phyloP scores from a whole-genome alignment of 2,888 invertebrate species.

The Leptopilina drosophilae region DNA sequence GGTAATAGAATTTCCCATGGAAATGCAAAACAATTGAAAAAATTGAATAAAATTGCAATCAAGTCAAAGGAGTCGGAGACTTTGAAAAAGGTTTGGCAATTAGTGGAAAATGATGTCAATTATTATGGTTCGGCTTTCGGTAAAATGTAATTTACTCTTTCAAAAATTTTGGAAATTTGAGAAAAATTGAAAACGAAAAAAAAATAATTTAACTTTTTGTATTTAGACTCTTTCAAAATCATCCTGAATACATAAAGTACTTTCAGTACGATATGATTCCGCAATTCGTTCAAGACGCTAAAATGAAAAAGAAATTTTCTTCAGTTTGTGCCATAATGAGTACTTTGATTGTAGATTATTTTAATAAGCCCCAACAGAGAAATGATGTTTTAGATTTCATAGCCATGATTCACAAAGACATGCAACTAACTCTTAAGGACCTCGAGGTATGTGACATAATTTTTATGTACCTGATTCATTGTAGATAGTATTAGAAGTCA shows the following conservation, averaged over 20 bases:
- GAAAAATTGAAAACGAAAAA: background rate
- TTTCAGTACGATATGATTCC: slow-evolving; percentile 51
- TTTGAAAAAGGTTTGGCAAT: slow-evolving; percentile 51
- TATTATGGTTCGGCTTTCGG: slow-evolving; percentile 49
- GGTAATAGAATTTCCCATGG: background rate
- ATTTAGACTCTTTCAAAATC: slow-evolving; percentile 51
- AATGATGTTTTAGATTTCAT: slow-evolving; percentile 53
- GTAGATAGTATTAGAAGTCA: background rate
- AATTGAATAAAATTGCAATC: slow-evolving; percentile 39
- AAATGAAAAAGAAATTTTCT: slow-evolving; percentile 49
- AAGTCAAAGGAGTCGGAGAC: slow-evolving; percentile 33
- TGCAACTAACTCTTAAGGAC: slow-evolving; percentile 49
- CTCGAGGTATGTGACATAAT: slow-evolving; percentile 47
- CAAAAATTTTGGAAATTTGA: background rate
- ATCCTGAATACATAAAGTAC: slow-evolving; percentile 53
- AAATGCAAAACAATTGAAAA: background rate
- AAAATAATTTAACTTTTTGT: background rate
- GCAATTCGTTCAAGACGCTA: slow-evolving; percentile 50
- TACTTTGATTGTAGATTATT: slow-evolving; percentile 52
- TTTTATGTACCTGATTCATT: background rate
- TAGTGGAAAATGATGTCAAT: slow-evolving; percentile 49
- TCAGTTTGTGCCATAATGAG: slow-evolving; percentile 46
- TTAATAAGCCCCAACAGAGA: slow-evolving; percentile 47
- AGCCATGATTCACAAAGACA: slow-evolving; percentile 57
- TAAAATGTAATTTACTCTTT: slow-evolving; percentile 42